Evolutionary conservation across 1,140 invertebrate genomes (phyloP).

Genomic region (Andrena cerasifolii): DNA sequence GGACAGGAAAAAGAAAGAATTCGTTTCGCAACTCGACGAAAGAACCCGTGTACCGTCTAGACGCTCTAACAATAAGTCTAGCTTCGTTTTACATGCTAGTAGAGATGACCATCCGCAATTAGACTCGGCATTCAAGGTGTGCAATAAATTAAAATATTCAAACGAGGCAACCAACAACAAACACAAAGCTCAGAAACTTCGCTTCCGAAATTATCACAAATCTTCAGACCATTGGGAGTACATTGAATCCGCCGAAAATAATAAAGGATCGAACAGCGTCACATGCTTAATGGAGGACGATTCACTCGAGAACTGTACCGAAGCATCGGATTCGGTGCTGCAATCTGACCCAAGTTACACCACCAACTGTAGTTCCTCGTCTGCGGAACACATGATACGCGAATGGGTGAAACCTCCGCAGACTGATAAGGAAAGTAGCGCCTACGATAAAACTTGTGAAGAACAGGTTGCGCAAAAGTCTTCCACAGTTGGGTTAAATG

Average conservation of each 20-base stretch:
- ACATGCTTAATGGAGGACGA: conserved; percentile 39
- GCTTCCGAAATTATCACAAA: not conserved
- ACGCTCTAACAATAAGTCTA: not conserved
- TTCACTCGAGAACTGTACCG: conserved; percentile 46
- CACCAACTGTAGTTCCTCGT: conserved; percentile 55
- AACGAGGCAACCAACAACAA: not conserved
- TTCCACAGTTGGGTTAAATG: not conserved
- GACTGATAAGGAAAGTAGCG: conserved; percentile 11
- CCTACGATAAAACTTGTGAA: not conserved
- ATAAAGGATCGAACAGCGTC: not conserved
- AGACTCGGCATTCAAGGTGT: conserved; percentile 21
- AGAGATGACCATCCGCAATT: conserved; percentile 7
- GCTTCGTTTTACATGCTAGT: conserved; percentile 50
- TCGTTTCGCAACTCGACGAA: conserved; percentile 32
- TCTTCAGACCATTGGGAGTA: not conserved
- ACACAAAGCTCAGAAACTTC: not conserved
- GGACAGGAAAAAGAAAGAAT: conserved; percentile 28
- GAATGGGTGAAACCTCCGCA: conserved; percentile 47
- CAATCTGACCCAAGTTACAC: conserved; percentile 36
- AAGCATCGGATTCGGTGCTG: not conserved
- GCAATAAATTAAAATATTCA: not conserved
- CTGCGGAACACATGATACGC: conserved; percentile 60
- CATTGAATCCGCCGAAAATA: not conserved
- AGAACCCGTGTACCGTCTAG: not conserved
- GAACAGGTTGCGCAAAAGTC: conserved; percentile 17